Evolutionary conservation across 2,797 vertebrate genomes (phyloP).

Genomic region (Siniperca scherzeri): DNA sequence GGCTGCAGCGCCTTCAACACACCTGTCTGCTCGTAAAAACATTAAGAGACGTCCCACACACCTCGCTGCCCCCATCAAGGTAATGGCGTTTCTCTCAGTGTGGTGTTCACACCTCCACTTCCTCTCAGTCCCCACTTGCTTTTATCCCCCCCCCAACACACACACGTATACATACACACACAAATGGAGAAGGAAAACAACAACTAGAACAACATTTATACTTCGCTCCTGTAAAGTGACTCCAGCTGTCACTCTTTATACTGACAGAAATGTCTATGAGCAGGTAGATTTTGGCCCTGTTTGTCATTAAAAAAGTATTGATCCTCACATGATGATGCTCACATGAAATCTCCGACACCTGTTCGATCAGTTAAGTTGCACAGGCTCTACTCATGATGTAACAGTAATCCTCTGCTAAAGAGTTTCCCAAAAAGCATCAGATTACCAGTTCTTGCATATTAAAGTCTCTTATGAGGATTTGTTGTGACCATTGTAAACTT

Average conservation of each 20-base stretch:
- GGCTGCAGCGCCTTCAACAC: slow-evolving; percentile 55
- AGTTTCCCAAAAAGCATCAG: slow-evolving; percentile 3
- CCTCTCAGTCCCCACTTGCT: slow-evolving; percentile 72
- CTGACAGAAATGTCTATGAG: slow-evolving; percentile 7
- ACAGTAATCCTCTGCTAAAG: slow-evolving; percentile 28
- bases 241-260: slow-evolving; percentile 68
- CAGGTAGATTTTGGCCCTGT: slow-evolving; percentile 45
- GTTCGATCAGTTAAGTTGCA: slow-evolving; percentile 2
- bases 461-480: slow-evolving; percentile 5
- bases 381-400: slow-evolving; percentile 18
- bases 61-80: slow-evolving; percentile 58
- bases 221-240: slow-evolving; percentile 47
- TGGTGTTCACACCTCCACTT: slow-evolving; percentile 83
- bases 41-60: slow-evolving; percentile 76
- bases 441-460: neutral
- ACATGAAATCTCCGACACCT: neutral
- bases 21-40: slow-evolving; percentile 86
- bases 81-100: slow-evolving; percentile 66
- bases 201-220: slow-evolving; percentile 82
- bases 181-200: slow-evolving; percentile 84
- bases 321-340: neutral
- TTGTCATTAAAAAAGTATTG: neutral
- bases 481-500: neutral
- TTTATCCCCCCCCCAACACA: slow-evolving; percentile 68
- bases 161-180: slow-evolving; percentile 32